Conservation (phyloP, 2,888 invertebrate species). For the Cheilosia scutellata region DNA sequence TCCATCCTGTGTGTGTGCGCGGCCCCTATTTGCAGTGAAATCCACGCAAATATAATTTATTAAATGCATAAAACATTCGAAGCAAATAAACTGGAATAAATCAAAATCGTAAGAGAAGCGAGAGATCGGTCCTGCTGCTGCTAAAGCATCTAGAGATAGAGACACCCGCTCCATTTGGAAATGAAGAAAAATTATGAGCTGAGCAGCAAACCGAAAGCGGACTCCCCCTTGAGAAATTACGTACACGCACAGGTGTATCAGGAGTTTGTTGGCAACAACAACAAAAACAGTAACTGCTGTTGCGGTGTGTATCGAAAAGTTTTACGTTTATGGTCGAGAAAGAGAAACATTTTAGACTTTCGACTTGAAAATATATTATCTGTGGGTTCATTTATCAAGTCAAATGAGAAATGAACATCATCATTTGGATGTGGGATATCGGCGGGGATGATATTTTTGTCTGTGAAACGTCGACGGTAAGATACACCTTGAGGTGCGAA, state of each 20-base stretch:
- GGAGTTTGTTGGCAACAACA: neutral
- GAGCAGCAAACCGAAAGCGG: slow-evolving; percentile 41
- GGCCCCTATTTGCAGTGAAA: slow-evolving; percentile 43
- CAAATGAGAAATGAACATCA: slow-evolving; percentile 76
- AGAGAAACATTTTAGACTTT: slow-evolving; percentile 54
- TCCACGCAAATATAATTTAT: slow-evolving; percentile 73
- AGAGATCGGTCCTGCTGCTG: neutral
- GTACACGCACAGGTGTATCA: slow-evolving; percentile 68
- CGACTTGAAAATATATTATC: slow-evolving; percentile 56
- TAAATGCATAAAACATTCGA: slow-evolving; percentile 76
- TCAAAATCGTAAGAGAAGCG: slow-evolving; percentile 57
- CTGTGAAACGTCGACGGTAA: slow-evolving; percentile 39
- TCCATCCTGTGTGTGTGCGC: neutral
- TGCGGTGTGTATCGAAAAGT: slow-evolving; percentile 62
- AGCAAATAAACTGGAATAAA: slow-evolving; percentile 73
- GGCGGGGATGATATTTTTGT: slow-evolving; percentile 58
- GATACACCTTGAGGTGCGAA: slow-evolving; percentile 43
- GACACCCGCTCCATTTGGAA: slow-evolving; percentile 12
- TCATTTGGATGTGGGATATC: slow-evolving; percentile 62
- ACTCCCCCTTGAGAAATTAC: slow-evolving; percentile 70
- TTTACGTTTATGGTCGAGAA: slow-evolving; percentile 61
- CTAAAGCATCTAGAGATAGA: neutral
- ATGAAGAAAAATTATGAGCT: slow-evolving; percentile 66
- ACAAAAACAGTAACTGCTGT: neutral
- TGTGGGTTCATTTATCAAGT: slow-evolving; percentile 73